Evolutionary conservation across 2,797 vertebrate species (phyloP), one percentile per base, ranked within the genome.

Genomic region (Astyanax mexicanus): DNA sequence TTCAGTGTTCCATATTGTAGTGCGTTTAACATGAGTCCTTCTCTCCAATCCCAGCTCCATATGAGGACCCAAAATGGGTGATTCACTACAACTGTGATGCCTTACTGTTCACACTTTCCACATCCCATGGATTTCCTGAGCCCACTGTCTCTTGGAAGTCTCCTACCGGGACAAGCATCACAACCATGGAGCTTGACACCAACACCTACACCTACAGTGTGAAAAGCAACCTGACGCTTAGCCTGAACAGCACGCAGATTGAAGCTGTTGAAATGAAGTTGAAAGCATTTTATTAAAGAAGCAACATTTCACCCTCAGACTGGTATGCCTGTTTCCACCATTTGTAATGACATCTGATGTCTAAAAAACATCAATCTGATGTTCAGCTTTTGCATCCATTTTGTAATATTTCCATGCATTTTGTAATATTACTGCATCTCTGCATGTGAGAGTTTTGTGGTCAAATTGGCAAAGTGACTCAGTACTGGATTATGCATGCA

Each of bases 81-180:
- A 13, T 58, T 35, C 55, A 35, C 25, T 58, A 58, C 15, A 32
- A 13, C 55, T 58, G 29, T 6, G 13, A 58, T 15, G n/a, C 58
- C 35, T 29, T 58, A 17, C 3, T 8, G n/a, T 55, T 58, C 15
- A 58, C 13, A 13, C 27, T 58, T 13, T 17, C 55, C 1, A 35
- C 55, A 29, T 32, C 55, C 35, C 2, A 4, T 9, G 55, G 55
- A 5, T 58, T 35, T n/a, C 55, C 55, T 32, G 55, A 58, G 29
- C 55, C 55, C 29, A 58, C 55, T 8, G 55, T 58, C 15, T 58
- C 12, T 58, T 58, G 55, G 55, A 58, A 9, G 55, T 15, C 2
- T 29, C 55, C 55, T 58, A 5, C 6, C 0, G 27, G 55, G 7
- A 35, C 5, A 35, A 17, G 9, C 29, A 27, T 35, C 29, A 58